Evolutionary conservation across 1,140 invertebrate genomes (phyloP).

Genomic region (Dryas iulia): DNA sequence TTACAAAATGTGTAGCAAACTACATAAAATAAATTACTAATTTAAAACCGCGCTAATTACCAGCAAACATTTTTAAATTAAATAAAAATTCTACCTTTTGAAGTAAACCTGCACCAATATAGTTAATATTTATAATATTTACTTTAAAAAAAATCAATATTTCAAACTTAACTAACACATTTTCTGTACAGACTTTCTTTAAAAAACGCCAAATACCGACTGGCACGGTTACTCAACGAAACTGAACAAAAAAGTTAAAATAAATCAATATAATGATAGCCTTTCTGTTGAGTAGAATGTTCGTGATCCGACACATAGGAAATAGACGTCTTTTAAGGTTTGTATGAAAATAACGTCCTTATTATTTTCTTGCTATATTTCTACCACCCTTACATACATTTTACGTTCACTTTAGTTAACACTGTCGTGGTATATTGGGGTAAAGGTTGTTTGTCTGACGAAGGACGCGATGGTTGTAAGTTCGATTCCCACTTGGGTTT

Average conservation of each 20-base stretch:
- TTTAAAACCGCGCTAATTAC: too few species aligned
- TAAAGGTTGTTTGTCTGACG: too few species aligned
- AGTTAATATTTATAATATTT: not conserved
- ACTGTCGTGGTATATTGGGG: too few species aligned
- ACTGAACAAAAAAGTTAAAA: conserved; percentile 45
- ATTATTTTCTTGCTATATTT: too few species aligned
- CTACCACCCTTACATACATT: too few species aligned
- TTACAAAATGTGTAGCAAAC: too few species aligned
- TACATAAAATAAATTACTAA: too few species aligned
- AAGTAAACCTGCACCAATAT: not conserved
- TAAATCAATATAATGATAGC: conserved; percentile 49
- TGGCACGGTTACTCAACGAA: conserved; percentile 40
- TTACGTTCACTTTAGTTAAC: too few species aligned
- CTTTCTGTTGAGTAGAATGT: not conserved
- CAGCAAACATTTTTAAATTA: too few species aligned
- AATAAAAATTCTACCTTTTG: too few species aligned
- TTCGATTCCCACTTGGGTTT: too few species aligned
- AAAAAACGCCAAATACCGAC: conserved; percentile 39
- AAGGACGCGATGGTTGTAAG: too few species aligned
- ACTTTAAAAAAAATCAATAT: conserved; percentile 7
- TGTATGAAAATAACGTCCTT: not conserved
- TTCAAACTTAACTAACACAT: conserved; percentile 8
- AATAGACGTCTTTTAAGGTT: not conserved
- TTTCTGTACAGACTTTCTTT: not conserved
- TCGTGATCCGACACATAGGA: not conserved